Evolutionary conservation across 2,797 vertebrate genomes (phyloP).

Genomic region (Trichosurus vulpecula): DNA sequence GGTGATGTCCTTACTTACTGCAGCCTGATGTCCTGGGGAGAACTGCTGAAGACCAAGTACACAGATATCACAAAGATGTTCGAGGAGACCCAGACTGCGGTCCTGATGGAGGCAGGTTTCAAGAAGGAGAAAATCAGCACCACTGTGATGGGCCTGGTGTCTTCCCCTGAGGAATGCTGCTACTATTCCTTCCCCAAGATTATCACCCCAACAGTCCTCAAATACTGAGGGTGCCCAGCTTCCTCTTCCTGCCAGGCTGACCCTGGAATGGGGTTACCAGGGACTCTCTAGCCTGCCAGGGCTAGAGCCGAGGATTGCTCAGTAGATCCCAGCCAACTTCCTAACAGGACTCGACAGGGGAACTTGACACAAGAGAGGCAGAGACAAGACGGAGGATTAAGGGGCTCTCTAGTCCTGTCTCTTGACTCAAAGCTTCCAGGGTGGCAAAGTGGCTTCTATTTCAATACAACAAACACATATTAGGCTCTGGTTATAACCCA

Average conservation of each 20-base stretch:
- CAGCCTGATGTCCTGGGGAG: too few species aligned
- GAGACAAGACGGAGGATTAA: not conserved
- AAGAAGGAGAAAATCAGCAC: constrained; percentile 92
- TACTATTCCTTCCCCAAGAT: constrained; percentile 95
- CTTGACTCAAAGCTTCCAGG: not conserved
- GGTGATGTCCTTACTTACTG: too few species aligned
- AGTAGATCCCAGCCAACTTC: not conserved
- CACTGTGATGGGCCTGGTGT: constrained; percentile 89
- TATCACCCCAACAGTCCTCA: constrained; percentile 93
- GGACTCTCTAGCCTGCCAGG: not conserved
- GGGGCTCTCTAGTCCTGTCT: not conserved
- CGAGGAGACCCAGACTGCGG: constrained; percentile 95
- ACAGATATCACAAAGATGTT: too few species aligned
- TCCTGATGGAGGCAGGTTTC: constrained; percentile 93
- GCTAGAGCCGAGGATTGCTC: not conserved
- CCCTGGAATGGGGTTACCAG: not conserved
- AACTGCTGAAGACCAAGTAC: too few species aligned
- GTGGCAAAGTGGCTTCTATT: too few species aligned
- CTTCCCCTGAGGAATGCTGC: constrained; percentile 93
- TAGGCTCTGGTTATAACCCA: not conserved
- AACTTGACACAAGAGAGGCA: not conserved
- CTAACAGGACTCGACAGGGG: not conserved
- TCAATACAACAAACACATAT: too few species aligned
- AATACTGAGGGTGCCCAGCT: constrained; percentile 81
- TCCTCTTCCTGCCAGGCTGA: not conserved